A percentile compares a stretch with the other conserved stretches of the same genome.
Evolutionary conservation across 2,113 vertebrate species (phyloP).

Genomic region (Motacilla tschutschensis): DNA sequence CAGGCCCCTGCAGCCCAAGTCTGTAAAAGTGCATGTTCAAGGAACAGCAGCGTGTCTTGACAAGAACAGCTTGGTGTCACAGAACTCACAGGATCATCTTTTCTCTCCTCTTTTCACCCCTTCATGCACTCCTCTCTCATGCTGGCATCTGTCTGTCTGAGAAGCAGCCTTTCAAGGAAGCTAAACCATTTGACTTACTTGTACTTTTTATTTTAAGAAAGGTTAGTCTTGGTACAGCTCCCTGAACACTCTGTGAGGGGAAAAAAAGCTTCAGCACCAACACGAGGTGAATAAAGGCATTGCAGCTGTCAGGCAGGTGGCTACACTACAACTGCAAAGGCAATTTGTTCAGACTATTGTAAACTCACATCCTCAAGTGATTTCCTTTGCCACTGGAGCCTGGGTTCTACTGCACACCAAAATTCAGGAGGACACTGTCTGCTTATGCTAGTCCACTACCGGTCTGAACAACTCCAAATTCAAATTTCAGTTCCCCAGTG

Average conservation of each 20-base stretch:
- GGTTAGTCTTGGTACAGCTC: neutral
- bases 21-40: neutral
- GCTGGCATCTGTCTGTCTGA: neutral
- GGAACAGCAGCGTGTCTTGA: neutral
- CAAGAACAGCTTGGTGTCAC: neutral
- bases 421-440: neutral
- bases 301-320: neutral
- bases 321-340: neutral
- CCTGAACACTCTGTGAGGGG: neutral
- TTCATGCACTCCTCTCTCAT: accelerated
- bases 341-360: neutral
- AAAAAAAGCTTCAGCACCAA: neutral
- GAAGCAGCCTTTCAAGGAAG: neutral
- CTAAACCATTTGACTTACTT: neutral
- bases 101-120: neutral
- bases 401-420: neutral
- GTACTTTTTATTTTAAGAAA: neutral
- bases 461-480: neutral
- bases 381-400: neutral
- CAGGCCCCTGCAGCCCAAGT: neutral
- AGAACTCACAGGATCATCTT: neutral
- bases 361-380: neutral
- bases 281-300: neutral
- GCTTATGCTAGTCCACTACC: neutral
- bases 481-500: neutral